phyloP scores from a whole-genome alignment of 2,113 vertebrate species.

The Chloropsis hardwickii region DNA sequence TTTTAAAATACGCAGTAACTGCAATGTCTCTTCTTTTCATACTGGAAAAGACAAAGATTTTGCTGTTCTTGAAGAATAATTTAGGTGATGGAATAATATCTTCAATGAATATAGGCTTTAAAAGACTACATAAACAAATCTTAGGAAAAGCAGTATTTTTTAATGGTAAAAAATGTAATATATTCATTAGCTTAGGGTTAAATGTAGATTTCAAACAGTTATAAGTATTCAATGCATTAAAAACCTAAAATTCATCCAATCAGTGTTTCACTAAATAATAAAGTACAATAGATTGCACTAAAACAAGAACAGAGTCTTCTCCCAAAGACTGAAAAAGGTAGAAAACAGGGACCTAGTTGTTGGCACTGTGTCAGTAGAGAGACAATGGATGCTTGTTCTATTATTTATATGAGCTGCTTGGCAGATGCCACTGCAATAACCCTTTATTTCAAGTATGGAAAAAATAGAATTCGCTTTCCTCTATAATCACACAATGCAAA shows the following conservation, averaged over 20 bases:
- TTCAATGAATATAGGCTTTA: neutral
- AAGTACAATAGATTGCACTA: neutral
- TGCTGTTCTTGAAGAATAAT: neutral
- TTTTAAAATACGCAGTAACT: neutral
- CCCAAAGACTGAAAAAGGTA: neutral
- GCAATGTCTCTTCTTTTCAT: neutral
- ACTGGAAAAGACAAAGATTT: neutral
- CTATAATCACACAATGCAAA: constrained; percentile 42
- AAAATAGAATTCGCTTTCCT: constrained; percentile 58
- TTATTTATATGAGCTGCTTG: constrained; percentile 70
- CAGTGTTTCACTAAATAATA: neutral
- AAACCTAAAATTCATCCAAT: neutral
- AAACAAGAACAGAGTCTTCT: constrained; percentile 8
- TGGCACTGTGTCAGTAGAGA: constrained; percentile 49
- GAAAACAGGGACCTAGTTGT: constrained; percentile 8
- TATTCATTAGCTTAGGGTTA: neutral
- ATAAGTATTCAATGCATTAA: neutral
- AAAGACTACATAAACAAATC: neutral
- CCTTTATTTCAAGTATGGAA: constrained; percentile 48
- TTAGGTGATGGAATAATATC: neutral
- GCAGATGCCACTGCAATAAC: constrained; percentile 60
- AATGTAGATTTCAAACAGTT: neutral
- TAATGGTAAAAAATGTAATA: neutral
- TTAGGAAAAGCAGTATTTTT: neutral
- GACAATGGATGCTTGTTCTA: constrained; percentile 57